These are phyloP conservation scores for Orthosia gracilis DNA, from an alignment of 2,888 invertebrate species.

Conservation along the genomic window DNA sequence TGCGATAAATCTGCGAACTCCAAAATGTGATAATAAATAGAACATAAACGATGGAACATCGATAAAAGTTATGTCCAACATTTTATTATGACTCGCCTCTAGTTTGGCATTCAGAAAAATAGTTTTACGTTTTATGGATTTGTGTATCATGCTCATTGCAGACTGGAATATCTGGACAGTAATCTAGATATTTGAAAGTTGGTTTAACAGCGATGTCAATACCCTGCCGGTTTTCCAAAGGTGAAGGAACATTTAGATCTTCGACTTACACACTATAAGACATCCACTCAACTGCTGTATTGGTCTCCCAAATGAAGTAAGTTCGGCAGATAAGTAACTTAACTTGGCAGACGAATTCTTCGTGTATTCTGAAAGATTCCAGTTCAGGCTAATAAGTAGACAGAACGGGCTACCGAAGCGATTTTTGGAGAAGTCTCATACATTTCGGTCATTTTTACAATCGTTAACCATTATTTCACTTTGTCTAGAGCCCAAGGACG, in stretches of 20 bases:
- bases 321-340: no score
- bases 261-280: no score
- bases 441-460: not conserved
- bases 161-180: no score
- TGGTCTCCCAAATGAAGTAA: no score
- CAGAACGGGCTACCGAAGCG: not conserved
- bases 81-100: constrained; percentile 31
- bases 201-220: no score
- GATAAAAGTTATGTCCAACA: constrained; percentile 37
- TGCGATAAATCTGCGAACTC: constrained; percentile 43
- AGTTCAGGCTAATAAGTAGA: no score
- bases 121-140: constrained; percentile 16
- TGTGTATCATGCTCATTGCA: not conserved
- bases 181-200: no score
- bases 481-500: not conserved
- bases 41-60: constrained; percentile 34
- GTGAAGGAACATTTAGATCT: no score
- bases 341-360: no score
- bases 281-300: no score
- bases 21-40: constrained; percentile 43
- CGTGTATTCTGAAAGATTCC: no score
- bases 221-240: no score
- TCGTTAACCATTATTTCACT: not conserved
- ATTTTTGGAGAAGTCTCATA: not conserved
- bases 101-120: constrained; percentile 21